These are phyloP conservation scores for Drosophila planitibia DNA, from an alignment of 2,888 invertebrate genomes.

Conservation along the genomic window DNA sequence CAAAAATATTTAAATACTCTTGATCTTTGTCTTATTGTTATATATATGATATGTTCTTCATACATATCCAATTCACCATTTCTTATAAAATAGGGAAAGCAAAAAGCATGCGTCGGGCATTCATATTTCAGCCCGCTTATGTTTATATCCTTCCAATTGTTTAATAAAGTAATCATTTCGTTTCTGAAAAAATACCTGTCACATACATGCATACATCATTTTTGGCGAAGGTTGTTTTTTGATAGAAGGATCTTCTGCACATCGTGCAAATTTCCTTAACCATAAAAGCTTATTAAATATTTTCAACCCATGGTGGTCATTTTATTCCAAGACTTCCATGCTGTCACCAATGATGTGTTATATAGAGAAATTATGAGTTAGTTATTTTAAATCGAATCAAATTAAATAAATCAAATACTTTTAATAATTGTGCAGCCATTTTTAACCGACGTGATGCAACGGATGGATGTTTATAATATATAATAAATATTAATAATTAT, in stretches of 20 bases:
- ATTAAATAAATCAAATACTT: background rate
- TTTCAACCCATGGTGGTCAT: background rate
- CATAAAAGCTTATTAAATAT: background rate
- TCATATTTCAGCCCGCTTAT: background rate
- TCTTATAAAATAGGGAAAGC: background rate
- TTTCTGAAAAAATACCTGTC: background rate
- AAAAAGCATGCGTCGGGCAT: fast-evolving
- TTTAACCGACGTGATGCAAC: background rate
- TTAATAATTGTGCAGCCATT: background rate
- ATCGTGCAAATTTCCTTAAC: background rate
- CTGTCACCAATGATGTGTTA: background rate
- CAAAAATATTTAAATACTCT: background rate
- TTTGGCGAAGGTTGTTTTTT: background rate
- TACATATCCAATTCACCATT: background rate
- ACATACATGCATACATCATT: background rate
- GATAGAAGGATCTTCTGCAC: background rate
- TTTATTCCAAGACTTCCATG: background rate
- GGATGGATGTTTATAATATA: too few relatives aligned
- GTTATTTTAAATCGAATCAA: background rate
- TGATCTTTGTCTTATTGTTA: background rate
- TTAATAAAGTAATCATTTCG: background rate
- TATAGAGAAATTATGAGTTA: background rate
- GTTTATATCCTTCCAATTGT: background rate
- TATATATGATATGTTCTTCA: background rate
- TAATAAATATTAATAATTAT: too few relatives aligned